Evolutionary conservation across 37 sponge, comb jelly and placozoan genomes (phyloP).

Genomic region (Tethya wilhelma): DNA sequence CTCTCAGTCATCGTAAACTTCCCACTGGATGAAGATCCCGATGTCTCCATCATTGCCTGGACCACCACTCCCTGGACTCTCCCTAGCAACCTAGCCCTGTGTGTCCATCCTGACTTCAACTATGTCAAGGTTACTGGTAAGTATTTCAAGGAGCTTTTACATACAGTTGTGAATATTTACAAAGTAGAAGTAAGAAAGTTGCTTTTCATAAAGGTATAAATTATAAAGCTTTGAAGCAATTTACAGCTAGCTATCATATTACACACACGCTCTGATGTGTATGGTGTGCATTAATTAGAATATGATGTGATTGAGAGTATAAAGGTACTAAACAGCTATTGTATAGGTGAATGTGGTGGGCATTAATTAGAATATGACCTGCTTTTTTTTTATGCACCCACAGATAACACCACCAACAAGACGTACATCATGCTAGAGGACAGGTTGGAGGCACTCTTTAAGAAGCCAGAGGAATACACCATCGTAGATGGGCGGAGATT

Average conservation of each 20-base stretch:
- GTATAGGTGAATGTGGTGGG: too few species aligned
- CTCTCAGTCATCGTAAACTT: slow-evolving; percentile 93
- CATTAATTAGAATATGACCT: background rate
- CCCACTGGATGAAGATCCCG: slow-evolving; percentile 89
- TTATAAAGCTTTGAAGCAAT: background rate
- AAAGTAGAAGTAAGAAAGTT: background rate
- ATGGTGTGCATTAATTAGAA: too few species aligned
- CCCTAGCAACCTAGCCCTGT: slow-evolving; percentile 96
- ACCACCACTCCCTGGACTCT: slow-evolving; percentile 99
- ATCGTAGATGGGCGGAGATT: slow-evolving; percentile 61
- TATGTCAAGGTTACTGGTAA: slow-evolving; percentile 92
- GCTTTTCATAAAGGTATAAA: background rate
- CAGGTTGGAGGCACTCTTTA: slow-evolving; percentile 84
- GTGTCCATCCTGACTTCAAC: slow-evolving; percentile 87
- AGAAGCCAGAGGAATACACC: slow-evolving; percentile 83
- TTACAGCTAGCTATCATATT: too few species aligned
- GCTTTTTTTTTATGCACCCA: background rate
- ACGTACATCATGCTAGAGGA: slow-evolving; percentile 92
- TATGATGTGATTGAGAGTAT: background rate
- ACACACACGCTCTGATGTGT: too few species aligned
- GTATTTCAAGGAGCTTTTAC: too few species aligned
- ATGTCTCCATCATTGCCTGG: slow-evolving; percentile 94
- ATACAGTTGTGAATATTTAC: background rate
- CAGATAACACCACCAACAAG: slow-evolving; percentile 54
- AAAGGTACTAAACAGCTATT: too few species aligned